Conservation (phyloP, 2,888 invertebrate species). For the Charanyca ferruginea region DNA sequence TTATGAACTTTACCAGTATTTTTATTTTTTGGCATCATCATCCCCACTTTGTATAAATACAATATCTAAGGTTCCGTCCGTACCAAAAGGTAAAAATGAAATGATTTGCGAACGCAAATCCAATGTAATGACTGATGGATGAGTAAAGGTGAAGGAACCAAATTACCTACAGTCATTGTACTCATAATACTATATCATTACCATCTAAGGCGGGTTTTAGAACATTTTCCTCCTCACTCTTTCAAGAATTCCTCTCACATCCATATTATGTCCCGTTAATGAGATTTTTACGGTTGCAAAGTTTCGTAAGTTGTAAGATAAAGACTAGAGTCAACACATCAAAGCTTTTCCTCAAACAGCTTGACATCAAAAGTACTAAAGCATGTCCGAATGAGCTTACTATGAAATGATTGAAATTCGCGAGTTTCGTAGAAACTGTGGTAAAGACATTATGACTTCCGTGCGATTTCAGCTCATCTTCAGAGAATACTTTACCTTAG, state of each 20-base stretch:
- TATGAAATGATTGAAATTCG: constrained; percentile 48
- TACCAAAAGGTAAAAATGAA: too few relatives aligned
- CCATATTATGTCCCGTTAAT: constrained; percentile 22
- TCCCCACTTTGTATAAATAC: too few relatives aligned
- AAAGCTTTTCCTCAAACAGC: constrained; percentile 37
- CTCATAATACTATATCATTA: constrained; percentile 16
- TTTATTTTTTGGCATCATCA: too few relatives aligned
- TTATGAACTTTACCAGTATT: too few relatives aligned
- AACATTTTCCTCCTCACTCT: constrained; percentile 13
- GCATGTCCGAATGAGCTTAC: constrained; percentile 33
- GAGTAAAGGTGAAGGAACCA: not conserved
- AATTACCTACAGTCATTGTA: constrained; percentile 1
- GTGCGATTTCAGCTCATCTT: constrained; percentile 7
- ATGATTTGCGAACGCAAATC: too few relatives aligned
- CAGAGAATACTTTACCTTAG: not conserved
- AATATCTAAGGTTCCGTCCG: too few relatives aligned
- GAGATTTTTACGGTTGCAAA: constrained; percentile 20
- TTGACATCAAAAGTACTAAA: constrained; percentile 41
- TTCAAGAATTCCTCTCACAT: not conserved
- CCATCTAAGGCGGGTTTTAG: not conserved
- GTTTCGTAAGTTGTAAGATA: constrained; percentile 4
- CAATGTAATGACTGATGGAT: constrained; percentile 2
- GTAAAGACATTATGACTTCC: constrained; percentile 40
- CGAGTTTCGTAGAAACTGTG: constrained; percentile 38
- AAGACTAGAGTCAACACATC: constrained; percentile 7